Conservation (phyloP, 2,888 invertebrate genomes). For the Lepidocyrtoides sp. region DNA sequence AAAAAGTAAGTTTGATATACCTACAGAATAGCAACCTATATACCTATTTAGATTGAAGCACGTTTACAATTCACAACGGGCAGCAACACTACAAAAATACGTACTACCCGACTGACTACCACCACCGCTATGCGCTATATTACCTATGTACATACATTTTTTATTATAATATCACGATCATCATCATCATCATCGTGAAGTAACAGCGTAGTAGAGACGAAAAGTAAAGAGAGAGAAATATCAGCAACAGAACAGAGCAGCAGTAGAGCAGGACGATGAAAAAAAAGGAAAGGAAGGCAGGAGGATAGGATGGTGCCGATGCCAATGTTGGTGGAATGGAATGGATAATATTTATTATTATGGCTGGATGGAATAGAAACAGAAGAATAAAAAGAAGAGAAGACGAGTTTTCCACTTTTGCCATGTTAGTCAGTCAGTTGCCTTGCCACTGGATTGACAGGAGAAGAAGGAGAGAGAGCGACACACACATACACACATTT, state of each 20-base stretch:
- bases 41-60: neutral
- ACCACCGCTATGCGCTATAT: neutral
- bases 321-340: neutral
- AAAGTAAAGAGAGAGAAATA: no score
- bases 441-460: conserved; percentile 76
- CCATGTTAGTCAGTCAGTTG: conserved; percentile 73
- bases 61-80: neutral
- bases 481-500: neutral
- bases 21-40: neutral
- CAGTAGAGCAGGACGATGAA: conserved; percentile 6
- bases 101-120: neutral
- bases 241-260: neutral
- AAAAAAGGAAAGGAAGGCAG: conserved; percentile 51
- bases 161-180: conserved; percentile 19
- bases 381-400: neutral
- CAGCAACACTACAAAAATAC: neutral
- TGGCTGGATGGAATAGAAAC: neutral
- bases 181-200: conserved; percentile 8
- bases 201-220: neutral
- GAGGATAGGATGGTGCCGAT: neutral
- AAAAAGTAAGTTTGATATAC: neutral
- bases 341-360: conserved; percentile 28
- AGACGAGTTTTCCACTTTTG: conserved; percentile 42
- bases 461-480: conserved; percentile 48
- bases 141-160: neutral